These are phyloP conservation scores for Pomacea canaliculata DNA, from an alignment of 2,888 invertebrate species.

Conservation along the genomic window DNA sequence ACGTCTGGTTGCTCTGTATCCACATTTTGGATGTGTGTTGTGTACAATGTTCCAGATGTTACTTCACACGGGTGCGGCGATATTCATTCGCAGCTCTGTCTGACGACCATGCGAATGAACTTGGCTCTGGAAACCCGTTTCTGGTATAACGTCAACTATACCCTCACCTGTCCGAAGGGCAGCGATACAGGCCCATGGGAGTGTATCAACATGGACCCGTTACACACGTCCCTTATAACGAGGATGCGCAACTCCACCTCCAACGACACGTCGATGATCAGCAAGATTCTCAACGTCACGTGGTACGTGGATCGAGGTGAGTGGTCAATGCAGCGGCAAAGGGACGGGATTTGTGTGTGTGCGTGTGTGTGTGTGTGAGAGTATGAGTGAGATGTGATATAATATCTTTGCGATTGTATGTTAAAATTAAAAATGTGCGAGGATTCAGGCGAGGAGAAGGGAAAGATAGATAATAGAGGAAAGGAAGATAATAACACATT, in stretches of 20 bases:
- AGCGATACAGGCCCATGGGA: background rate
- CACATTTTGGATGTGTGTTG: too few relatives aligned
- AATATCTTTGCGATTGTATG: too few relatives aligned
- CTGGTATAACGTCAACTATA: background rate
- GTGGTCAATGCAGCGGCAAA: background rate
- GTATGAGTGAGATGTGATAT: background rate
- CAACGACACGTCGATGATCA: background rate
- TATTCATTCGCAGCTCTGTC: too few relatives aligned
- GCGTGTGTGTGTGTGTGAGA: background rate
- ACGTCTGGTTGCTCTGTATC: too few relatives aligned
- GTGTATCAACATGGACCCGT: background rate
- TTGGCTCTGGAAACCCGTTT: background rate
- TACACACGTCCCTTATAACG: background rate
- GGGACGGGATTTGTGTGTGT: background rate
- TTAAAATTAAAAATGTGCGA: too few relatives aligned
- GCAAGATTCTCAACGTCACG: background rate
- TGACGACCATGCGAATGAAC: too few relatives aligned
- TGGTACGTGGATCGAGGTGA: background rate
- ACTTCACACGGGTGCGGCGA: too few relatives aligned
- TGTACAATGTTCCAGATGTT: too few relatives aligned
- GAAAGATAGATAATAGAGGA: too few relatives aligned
- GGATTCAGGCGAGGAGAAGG: too few relatives aligned
- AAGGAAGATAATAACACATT: too few relatives aligned
- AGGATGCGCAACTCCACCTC: background rate
- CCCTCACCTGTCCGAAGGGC: background rate